A percentile compares a stretch with the other conserved stretches of the same genome.
Conservation (phyloP, 2,113 vertebrate genomes). For the Nothobranchius furzeri region DNA sequence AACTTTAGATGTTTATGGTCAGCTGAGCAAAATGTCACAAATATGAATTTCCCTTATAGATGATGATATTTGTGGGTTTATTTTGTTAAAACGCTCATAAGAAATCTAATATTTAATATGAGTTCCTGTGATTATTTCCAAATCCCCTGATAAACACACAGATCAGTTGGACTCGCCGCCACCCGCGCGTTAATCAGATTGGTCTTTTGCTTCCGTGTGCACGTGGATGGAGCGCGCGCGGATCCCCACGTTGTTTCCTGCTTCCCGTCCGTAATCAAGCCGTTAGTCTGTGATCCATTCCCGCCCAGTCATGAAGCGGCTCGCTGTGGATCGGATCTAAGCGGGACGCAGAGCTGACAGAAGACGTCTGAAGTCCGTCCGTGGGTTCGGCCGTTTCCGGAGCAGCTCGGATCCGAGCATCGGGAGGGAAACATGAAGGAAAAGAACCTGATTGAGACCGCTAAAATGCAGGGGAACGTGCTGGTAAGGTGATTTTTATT, state of each 20-base stretch:
- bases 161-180: background rate
- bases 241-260: background rate
- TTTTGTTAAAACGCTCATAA: no score
- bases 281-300: conserved; percentile 41
- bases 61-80: no score
- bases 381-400: conserved; percentile 57
- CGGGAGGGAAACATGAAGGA: conserved; percentile 85
- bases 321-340: conserved; percentile 19
- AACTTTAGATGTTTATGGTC: no score
- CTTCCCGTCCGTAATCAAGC: background rate
- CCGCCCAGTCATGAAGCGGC: conserved; percentile 62
- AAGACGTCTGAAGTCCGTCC: conserved; percentile 46
- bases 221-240: conserved; percentile 1
- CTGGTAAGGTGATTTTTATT: conserved; percentile 83
- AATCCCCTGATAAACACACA: no score
- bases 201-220: background rate
- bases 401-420: conserved; percentile 9
- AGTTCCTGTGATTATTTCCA: no score
- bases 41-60: no score
- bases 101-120: no score
- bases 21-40: no score
- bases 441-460: conserved; percentile 93
- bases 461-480: conserved; percentile 95
- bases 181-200: background rate
- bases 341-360: conserved; percentile 38